These are phyloP conservation scores for Sebastes elongatus DNA, from an alignment of 2,797 vertebrate genomes.

Conservation along the genomic window DNA sequence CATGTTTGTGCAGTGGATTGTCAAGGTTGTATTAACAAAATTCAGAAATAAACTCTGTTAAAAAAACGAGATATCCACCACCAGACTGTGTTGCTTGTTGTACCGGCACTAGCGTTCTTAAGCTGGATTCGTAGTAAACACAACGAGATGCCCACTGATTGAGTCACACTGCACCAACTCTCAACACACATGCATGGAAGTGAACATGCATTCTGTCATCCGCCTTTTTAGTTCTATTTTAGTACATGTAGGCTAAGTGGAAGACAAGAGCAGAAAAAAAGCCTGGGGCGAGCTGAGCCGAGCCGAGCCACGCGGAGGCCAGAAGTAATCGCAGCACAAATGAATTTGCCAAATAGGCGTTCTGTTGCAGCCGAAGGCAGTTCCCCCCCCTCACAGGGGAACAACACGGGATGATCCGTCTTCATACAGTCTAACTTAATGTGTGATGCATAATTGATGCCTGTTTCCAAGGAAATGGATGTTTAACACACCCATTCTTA, in stretches of 20 bases:
- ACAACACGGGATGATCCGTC: not conserved
- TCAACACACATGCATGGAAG: conserved; percentile 1
- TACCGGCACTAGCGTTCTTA: no score
- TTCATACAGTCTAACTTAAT: conserved; percentile 10
- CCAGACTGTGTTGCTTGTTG: no score
- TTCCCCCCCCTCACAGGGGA: not conserved
- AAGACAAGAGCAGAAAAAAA: conserved; percentile 19
- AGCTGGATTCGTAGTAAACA: no score
- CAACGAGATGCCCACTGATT: not conserved
- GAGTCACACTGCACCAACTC: not conserved
- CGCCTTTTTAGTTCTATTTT: conserved; percentile 43
- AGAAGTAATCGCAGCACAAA: conserved; percentile 43
- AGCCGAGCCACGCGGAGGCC: conserved; percentile 22
- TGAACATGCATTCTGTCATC: conserved; percentile 4
- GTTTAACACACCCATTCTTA: not conserved
- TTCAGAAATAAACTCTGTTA: no score
- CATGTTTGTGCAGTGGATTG: no score
- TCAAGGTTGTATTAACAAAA: no score
- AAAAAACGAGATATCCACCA: no score
- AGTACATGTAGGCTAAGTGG: conserved; percentile 38
- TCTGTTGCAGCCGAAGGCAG: conserved; percentile 4
- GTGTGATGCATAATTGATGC: conserved; percentile 8
- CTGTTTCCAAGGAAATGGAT: not conserved
- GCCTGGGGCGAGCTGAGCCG: conserved; percentile 19
- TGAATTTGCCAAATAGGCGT: conserved; percentile 40